Percentiles rank a stretch among this genome's conserved stretches.
Evolutionary conservation across 2,888 invertebrate species (phyloP).

Genomic region (Tetanocera ferruginea): DNA sequence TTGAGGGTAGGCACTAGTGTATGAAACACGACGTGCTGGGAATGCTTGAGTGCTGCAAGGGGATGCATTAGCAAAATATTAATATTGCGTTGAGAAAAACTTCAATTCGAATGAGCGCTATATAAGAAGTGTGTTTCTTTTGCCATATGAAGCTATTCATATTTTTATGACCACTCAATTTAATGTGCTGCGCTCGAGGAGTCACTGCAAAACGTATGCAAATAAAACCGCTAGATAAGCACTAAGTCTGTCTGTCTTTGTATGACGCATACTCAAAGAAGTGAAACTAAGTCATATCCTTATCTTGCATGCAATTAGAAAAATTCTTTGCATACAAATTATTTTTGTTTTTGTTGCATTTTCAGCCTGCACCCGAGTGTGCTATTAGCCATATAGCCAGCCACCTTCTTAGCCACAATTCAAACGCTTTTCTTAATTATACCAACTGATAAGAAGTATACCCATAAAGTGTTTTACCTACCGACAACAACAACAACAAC

Average conservation of each 20-base stretch:
- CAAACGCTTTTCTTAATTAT: conserved; percentile 24
- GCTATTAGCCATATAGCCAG: neutral
- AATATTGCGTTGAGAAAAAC: too few relatives aligned
- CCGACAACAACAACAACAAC: neutral
- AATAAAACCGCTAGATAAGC: neutral
- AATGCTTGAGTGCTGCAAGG: too few relatives aligned
- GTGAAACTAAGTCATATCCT: neutral
- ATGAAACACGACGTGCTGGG: too few relatives aligned
- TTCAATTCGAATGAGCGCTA: too few relatives aligned
- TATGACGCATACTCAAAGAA: too few relatives aligned
- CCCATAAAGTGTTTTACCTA: neutral
- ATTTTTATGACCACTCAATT: conserved; percentile 5
- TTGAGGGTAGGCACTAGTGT: too few relatives aligned
- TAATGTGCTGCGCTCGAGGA: neutral
- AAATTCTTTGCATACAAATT: neutral
- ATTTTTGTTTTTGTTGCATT: conserved; percentile 8
- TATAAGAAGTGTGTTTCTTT: too few relatives aligned
- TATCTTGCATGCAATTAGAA: conserved; percentile 18
- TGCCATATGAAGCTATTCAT: neutral
- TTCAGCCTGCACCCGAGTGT: neutral
- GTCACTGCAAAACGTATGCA: neutral
- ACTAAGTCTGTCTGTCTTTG: neutral
- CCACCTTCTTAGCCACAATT: neutral
- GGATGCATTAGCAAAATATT: too few relatives aligned
- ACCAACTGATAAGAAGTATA: conserved; percentile 4